Conservation (phyloP, 2,797 vertebrate genomes). For the Dallia pectoralis region DNA sequence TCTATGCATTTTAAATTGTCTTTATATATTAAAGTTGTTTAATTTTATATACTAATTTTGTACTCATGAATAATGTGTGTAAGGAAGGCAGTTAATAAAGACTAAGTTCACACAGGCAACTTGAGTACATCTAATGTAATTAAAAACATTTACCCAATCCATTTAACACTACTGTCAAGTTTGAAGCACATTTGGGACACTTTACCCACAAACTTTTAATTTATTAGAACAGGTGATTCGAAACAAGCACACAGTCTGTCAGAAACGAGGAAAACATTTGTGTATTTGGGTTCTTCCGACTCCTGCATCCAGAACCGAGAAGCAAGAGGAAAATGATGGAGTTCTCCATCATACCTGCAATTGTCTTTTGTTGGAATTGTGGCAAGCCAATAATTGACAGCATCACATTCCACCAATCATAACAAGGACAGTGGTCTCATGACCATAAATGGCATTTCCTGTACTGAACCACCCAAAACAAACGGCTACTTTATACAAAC, state of each 20-base stretch:
- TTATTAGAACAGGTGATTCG: no score
- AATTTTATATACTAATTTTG: no score
- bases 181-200: background rate
- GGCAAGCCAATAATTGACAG: background rate
- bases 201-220: no score
- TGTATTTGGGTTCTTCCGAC: no score
- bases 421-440: background rate
- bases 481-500: slow-evolving; percentile 12
- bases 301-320: background rate
- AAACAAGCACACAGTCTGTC: background rate
- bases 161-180: background rate
- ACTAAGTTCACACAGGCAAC: background rate
- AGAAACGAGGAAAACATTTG: no score
- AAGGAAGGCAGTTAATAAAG: no score
- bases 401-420: background rate
- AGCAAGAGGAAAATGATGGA: background rate
- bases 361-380: background rate
- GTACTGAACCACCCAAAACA: background rate
- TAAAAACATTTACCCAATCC: background rate
- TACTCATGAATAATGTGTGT: background rate
- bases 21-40: no score
- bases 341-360: background rate
- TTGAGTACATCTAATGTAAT: background rate
- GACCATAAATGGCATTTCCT: background rate
- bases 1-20: background rate